Evolutionary conservation across 2,888 invertebrate genomes (phyloP).

Genomic region (Carcina quercana): DNA sequence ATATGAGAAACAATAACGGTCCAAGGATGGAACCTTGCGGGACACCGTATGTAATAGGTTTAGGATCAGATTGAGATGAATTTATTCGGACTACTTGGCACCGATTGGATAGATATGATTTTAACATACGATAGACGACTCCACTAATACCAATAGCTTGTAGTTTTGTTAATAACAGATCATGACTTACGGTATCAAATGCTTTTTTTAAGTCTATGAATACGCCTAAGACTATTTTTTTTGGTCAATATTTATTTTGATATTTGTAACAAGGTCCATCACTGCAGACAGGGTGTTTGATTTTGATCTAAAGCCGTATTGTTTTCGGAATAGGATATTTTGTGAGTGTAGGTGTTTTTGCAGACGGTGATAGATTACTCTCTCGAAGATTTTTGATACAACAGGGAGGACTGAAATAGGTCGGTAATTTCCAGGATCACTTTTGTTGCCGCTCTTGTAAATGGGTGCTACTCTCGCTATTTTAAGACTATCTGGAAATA

Average conservation of each 20-base stretch:
- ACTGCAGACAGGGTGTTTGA: conserved; percentile 6
- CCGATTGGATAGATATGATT: conserved; percentile 5
- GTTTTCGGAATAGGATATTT: neutral
- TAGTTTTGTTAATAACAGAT: conserved; percentile 3
- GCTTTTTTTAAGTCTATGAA: conserved; percentile 5
- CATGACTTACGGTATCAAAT: conserved; percentile 5
- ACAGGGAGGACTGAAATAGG: conserved; percentile 5
- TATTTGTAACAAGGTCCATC: conserved; percentile 6
- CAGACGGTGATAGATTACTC: neutral
- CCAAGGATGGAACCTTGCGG: conserved; percentile 8
- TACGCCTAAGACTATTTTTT: conserved; percentile 2
- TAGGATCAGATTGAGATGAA: neutral
- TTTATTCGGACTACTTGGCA: conserved; percentile 1
- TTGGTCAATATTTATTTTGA: conserved; percentile 4
- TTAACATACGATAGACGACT: neutral
- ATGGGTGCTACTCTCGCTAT: neutral
- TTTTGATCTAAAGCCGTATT: conserved; percentile 8
- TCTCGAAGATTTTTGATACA: conserved; percentile 6
- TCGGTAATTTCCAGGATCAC: neutral
- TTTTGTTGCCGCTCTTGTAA: neutral
- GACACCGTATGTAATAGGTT: conserved; percentile 1
- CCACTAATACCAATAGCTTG: conserved; percentile 1
- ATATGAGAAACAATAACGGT: conserved; percentile 9
- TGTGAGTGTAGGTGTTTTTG: neutral
- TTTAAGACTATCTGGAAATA: neutral